Evolutionary conservation across 2,797 vertebrate genomes (phyloP), one percentile per base, ranked within the genome.

Genomic region (Lepidocolaptes lacrymiger): DNA sequence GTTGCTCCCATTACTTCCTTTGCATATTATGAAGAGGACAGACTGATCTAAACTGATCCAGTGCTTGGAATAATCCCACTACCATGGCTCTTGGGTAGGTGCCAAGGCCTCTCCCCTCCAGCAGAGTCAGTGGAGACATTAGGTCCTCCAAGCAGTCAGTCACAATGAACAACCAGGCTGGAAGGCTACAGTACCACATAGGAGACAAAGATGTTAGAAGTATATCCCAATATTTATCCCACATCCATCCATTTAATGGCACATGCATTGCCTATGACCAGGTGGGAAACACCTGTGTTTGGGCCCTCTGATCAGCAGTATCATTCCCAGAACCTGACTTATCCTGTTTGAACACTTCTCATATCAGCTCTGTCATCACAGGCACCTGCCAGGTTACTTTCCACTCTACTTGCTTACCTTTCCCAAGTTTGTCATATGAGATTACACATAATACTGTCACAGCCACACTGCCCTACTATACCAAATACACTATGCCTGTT

Each of bases 31-130:
- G 44, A 56, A 66, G 49, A 73, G 34, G 63, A 39, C n/a, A 90
- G 30, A 58, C 23, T 23, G 51, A 69, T 34, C 9, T 67, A 62
- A 77, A 55, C 27, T 39, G 24, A 55, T 59, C 37, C 44, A 18
- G 5, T 11, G 7, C 51, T 75, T 84, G 49, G 56, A 90, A 74
- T 67, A 74, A 80, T 52, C 44, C 37, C 34, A 63, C 19, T 36
- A 77, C 34, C 21, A 23, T 16, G 43, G 15, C 14, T 41, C 61
- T 71, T 49, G 46, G 20, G 22, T 39, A 28, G 43, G 21, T 62
- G 43, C 43, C 0, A 0, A 62, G 14, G 28, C 36, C 27, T 59
- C 5, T 15, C 19, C 6, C 1, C 3, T 21, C 15, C 34, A 41
- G 21, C 27, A 74, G 44, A 48, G 19, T 23, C 51, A 76, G 9